phyloP scores from a whole-genome alignment of 2,113 vertebrate genomes.

The Coregonus clupeaformis region DNA sequence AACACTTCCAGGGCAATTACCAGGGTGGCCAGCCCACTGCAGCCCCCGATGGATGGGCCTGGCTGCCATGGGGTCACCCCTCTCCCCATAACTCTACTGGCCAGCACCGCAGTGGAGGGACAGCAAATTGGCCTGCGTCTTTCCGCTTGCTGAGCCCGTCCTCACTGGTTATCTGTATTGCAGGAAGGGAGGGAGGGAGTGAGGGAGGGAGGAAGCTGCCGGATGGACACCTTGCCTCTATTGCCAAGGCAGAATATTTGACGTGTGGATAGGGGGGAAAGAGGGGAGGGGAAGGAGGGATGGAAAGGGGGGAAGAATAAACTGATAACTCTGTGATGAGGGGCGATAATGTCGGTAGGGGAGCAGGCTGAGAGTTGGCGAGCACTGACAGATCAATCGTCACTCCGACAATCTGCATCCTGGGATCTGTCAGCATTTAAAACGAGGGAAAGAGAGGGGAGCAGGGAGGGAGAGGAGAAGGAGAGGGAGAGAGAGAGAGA shows the following conservation, averaged over 20 bases:
- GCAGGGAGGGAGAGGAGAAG: neutral
- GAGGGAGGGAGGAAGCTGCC: slow-evolving; percentile 30
- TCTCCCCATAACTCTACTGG: slow-evolving; percentile 77
- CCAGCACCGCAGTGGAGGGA: slow-evolving; percentile 63
- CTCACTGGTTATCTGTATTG: slow-evolving; percentile 60
- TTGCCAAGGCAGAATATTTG: slow-evolving; percentile 54
- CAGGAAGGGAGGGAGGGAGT: slow-evolving; percentile 32
- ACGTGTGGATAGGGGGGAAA: slow-evolving; percentile 56
- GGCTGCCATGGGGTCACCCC: slow-evolving; percentile 68
- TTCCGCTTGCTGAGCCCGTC: slow-evolving; percentile 11
- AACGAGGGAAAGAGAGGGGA: neutral
- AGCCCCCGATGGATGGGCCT: slow-evolving; percentile 73
- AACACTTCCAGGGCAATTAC: slow-evolving; percentile 79
- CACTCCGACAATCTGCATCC: slow-evolving; percentile 65
- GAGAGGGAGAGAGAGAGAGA: neutral
- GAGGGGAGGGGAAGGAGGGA: slow-evolving; percentile 38
- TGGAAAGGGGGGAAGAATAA: slow-evolving; percentile 56
- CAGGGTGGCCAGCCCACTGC: slow-evolving; percentile 69
- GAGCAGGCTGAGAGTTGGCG: slow-evolving; percentile 52
- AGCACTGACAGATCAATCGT: slow-evolving; percentile 65
- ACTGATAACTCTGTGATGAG: slow-evolving; percentile 73
- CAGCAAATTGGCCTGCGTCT: slow-evolving; percentile 67
- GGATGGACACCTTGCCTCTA: slow-evolving; percentile 61
- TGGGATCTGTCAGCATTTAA: slow-evolving; percentile 31
- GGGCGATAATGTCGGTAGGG: slow-evolving; percentile 59